Percentiles rank a stretch among this genome's conserved stretches.
Conservation (phyloP, 2,888 invertebrate species). For the Marasmarcha lunaedactyla region DNA sequence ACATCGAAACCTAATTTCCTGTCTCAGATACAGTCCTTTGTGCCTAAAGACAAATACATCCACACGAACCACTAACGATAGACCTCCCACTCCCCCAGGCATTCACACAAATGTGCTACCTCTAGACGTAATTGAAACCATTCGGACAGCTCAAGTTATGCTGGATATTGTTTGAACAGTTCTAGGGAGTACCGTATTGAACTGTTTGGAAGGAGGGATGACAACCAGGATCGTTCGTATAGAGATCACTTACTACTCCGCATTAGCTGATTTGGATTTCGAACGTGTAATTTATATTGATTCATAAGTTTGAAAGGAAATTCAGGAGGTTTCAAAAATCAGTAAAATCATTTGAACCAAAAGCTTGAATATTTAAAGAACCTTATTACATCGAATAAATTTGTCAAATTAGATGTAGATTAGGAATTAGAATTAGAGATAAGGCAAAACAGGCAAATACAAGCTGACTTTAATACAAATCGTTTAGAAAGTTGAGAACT, state of each 20-base stretch:
- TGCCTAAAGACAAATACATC: slow-evolving; percentile 61
- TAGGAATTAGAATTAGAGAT: no score
- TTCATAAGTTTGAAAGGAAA: no score
- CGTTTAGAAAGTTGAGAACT: no score
- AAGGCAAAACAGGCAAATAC: no score
- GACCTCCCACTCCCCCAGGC: slow-evolving; percentile 24
- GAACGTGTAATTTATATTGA: neutral
- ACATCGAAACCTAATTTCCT: slow-evolving; percentile 68
- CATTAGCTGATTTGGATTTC: slow-evolving; percentile 6
- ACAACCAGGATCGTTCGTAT: slow-evolving; percentile 22
- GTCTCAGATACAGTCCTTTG: slow-evolving; percentile 59
- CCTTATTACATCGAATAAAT: no score
- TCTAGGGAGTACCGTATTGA: slow-evolving; percentile 10
- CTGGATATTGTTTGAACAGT: slow-evolving; percentile 24
- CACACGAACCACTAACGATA: slow-evolving; percentile 26
- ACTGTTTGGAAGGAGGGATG: slow-evolving; percentile 24
- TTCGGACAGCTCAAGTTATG: slow-evolving; percentile 19
- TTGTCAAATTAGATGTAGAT: no score
- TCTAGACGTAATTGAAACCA: no score
- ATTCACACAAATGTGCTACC: slow-evolving; percentile 14
- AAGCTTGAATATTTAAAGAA: no score
- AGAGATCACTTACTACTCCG: no score
- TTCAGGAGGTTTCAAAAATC: no score
- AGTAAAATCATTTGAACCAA: no score
- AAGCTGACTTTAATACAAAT: no score